Evolutionary conservation across 2,888 invertebrate genomes (phyloP).

Genomic region (Epistrophe grossulariae): DNA sequence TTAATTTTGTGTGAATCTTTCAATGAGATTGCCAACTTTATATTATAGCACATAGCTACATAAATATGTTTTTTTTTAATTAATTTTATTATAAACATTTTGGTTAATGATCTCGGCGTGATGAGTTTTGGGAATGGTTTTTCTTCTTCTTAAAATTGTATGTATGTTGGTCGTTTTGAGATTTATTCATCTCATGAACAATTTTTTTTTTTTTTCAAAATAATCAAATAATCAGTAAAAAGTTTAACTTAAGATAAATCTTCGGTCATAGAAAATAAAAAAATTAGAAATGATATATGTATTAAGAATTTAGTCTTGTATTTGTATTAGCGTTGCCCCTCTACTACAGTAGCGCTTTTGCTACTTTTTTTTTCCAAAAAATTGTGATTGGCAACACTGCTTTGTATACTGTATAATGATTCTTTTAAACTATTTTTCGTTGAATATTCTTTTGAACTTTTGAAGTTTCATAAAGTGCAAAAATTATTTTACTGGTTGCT

Average conservation of each 20-base stretch:
- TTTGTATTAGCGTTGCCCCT: no score
- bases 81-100: constrained; percentile 72
- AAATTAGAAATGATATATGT: no score
- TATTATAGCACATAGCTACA: constrained; percentile 9
- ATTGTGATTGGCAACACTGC: no score
- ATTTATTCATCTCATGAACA: neutral
- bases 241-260: neutral
- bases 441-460: no score
- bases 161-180: neutral
- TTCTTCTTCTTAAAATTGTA: neutral
- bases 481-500: no score
- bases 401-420: no score
- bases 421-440: no score
- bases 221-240: neutral
- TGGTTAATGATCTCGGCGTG: constrained; percentile 65
- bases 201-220: neutral
- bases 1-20: constrained; percentile 51
- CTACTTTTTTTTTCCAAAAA: no score
- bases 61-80: constrained; percentile 48
- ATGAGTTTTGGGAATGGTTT: constrained; percentile 45
- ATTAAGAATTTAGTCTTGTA: no score
- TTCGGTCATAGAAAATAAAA: neutral
- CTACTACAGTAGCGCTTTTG: no score
- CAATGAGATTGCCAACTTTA: constrained; percentile 8
- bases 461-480: no score